Conservation (phyloP, 2,888 invertebrate genomes). For the Agonopterix subpropinquella region DNA sequence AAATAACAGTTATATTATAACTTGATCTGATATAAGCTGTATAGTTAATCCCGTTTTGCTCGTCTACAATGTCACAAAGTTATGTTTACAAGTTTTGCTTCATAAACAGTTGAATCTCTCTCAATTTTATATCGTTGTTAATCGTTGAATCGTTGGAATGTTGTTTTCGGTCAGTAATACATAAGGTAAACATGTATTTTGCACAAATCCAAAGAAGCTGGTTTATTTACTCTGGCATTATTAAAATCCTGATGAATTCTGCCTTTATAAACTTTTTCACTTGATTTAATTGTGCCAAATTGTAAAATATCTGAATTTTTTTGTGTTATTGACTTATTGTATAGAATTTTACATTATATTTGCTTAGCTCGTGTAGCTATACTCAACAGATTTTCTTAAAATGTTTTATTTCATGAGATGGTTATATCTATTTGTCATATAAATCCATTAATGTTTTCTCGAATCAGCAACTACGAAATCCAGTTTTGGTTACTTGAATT, state of each 20-base stretch:
- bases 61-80: neutral
- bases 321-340: neutral
- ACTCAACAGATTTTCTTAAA: too few relatives aligned
- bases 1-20: too few relatives aligned
- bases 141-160: constrained; percentile 39
- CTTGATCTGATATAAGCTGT: too few relatives aligned
- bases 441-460: too few relatives aligned
- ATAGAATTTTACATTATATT: too few relatives aligned
- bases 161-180: constrained; percentile 54
- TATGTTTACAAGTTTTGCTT: neutral
- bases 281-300: constrained; percentile 53
- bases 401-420: too few relatives aligned
- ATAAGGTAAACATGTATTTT: constrained; percentile 27
- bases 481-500: too few relatives aligned
- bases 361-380: too few relatives aligned
- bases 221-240: constrained; percentile 26
- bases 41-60: too few relatives aligned
- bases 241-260: constrained; percentile 11
- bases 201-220: constrained; percentile 44
- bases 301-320: constrained; percentile 38
- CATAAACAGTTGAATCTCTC: neutral
- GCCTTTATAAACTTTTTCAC: constrained; percentile 6
- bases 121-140: constrained; percentile 38
- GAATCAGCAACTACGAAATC: too few relatives aligned
- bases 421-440: too few relatives aligned